Conservation (phyloP, 1,140 invertebrate species). For the Stegodyphus mimosarum region DNA sequence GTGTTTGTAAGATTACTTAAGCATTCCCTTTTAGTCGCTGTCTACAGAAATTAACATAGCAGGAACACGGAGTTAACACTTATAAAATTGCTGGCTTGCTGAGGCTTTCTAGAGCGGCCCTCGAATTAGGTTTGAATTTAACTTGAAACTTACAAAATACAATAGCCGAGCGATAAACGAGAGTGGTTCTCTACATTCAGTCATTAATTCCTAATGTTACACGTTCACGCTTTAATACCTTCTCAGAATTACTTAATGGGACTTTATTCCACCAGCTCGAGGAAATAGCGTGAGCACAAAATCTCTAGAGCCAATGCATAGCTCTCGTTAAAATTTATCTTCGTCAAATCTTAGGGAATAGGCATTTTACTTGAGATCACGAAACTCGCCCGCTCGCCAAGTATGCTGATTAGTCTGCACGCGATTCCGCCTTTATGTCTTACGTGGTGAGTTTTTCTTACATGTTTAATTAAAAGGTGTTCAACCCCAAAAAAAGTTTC, state of each 20-base stretch:
- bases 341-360: constrained; percentile 51
- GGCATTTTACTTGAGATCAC: constrained; percentile 34
- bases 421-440: constrained; percentile 38
- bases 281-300: constrained; percentile 49
- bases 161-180: constrained; percentile 42
- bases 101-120: too few relatives aligned
- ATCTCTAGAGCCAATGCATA: constrained; percentile 21
- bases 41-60: too few relatives aligned
- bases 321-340: constrained; percentile 50
- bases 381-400: constrained; percentile 32
- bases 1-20: too few relatives aligned
- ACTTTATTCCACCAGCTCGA: constrained; percentile 35
- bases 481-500: neutral
- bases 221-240: constrained; percentile 51
- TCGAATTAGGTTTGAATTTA: neutral
- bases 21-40: too few relatives aligned
- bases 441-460: constrained; percentile 18
- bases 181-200: constrained; percentile 33
- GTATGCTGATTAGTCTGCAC: constrained; percentile 51
- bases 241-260: constrained; percentile 57
- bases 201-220: constrained; percentile 59
- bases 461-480: constrained; percentile 39
- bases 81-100: too few relatives aligned
- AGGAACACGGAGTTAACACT: too few relatives aligned
- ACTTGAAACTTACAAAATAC: constrained; percentile 5